phyloP scores from a whole-genome alignment of 1,140 invertebrate species.

The Drosophila parvula region DNA sequence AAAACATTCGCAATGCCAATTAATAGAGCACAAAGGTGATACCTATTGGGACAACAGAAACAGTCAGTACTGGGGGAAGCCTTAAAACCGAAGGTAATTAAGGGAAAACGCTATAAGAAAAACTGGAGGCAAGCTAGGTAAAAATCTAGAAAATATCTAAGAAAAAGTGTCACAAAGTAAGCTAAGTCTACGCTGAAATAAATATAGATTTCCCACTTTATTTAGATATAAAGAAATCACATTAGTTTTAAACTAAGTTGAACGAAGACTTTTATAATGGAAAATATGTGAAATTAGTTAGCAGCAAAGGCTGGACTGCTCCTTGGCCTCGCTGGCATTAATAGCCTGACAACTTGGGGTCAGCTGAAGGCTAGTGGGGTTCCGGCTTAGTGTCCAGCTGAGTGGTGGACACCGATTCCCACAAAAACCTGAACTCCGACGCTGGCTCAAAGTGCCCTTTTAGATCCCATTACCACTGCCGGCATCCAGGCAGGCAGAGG shows the following conservation, averaged over 20 bases:
- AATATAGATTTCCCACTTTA: too few relatives aligned
- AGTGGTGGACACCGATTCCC: constrained; percentile 28
- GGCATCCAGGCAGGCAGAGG: constrained; percentile 7
- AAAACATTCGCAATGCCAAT: constrained; percentile 6
- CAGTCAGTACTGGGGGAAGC: too few relatives aligned
- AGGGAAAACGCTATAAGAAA: background rate
- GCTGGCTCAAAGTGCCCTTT: constrained; percentile 36
- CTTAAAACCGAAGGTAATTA: too few relatives aligned
- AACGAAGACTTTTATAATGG: background rate
- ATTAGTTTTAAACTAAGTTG: too few relatives aligned
- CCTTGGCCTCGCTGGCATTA: background rate
- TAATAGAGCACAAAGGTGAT: background rate
- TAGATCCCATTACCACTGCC: constrained; percentile 45
- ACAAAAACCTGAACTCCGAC: constrained; percentile 13
- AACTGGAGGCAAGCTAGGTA: background rate
- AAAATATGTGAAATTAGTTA: background rate
- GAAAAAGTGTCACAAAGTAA: background rate
- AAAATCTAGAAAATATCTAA: background rate
- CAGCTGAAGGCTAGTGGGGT: background rate
- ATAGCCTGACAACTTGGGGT: background rate
- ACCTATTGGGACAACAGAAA: too few relatives aligned
- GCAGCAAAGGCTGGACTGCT: background rate
- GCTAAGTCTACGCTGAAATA: too few relatives aligned
- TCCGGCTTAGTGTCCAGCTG: constrained; percentile 22
- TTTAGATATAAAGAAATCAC: background rate